Evolutionary conservation across 2,797 vertebrate species (phyloP).

Genomic region (Eupleurogrammus muticus): DNA sequence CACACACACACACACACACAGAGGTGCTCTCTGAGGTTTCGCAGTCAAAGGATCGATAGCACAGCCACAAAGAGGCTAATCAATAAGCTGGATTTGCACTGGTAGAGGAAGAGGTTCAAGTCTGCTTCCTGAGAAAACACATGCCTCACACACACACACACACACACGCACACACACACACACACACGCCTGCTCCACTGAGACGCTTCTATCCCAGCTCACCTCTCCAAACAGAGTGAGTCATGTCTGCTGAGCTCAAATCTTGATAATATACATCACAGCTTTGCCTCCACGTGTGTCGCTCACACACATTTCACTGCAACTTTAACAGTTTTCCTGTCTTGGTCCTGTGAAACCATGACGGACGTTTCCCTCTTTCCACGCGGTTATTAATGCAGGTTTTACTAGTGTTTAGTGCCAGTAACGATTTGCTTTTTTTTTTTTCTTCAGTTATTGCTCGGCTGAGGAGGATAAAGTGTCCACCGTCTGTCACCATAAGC

Average conservation of each 20-base stretch:
- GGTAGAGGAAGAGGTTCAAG: slow-evolving; percentile 64
- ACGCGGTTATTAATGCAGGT: not conserved
- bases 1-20: slow-evolving; percentile 24
- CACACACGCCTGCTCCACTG: not conserved
- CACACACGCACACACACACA: not conserved
- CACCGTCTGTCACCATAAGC: not conserved
- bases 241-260: slow-evolving; percentile 1
- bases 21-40: slow-evolving; percentile 39
- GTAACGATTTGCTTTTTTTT: not conserved
- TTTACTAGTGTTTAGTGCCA: not conserved
- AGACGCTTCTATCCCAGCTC: slow-evolving; percentile 22
- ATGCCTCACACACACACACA: slow-evolving; percentile 25
- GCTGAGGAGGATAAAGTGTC: not conserved
- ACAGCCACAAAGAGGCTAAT: slow-evolving; percentile 72
- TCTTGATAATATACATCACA: slow-evolving; percentile 28
- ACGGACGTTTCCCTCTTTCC: too few relatives aligned
- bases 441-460: not conserved
- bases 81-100: slow-evolving; percentile 75
- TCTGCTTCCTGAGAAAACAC: slow-evolving; percentile 57
- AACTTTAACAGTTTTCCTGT: not conserved
- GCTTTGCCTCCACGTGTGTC: not conserved
- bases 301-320: not conserved
- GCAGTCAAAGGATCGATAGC: slow-evolving; percentile 74
- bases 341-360: not conserved
- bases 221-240: slow-evolving; percentile 17